A percentile compares a stretch with the other conserved stretches of the same genome.
These are phyloP conservation scores for Pollenia amentaria DNA, from an alignment of 2,888 invertebrate species.

Conservation along the genomic window DNA sequence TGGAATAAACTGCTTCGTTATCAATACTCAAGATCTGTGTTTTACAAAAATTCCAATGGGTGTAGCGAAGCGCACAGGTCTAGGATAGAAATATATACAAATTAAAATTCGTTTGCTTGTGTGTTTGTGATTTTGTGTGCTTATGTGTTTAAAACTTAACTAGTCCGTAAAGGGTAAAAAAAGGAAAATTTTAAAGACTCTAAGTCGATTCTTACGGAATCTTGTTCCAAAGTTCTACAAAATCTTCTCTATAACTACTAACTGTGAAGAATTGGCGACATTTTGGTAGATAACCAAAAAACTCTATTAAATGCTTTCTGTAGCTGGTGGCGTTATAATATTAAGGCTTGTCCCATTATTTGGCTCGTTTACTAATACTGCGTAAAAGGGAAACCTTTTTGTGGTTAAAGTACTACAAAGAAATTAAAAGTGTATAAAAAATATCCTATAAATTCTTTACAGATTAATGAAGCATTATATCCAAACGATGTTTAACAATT, in stretches of 20 bases:
- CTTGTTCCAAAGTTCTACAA: neutral
- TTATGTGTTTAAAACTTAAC: too few species aligned
- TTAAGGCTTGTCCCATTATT: conserved; percentile 13
- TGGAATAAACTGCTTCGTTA: too few species aligned
- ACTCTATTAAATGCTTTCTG: neutral
- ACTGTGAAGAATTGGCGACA: neutral
- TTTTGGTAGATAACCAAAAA: neutral
- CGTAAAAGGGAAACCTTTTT: conserved; percentile 27
- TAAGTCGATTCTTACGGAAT: too few species aligned
- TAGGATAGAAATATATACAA: too few species aligned
- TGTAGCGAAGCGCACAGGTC: too few species aligned
- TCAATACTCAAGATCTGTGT: too few species aligned
- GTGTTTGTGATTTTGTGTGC: too few species aligned
- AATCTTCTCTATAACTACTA: too few species aligned
- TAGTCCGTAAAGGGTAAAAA: too few species aligned
- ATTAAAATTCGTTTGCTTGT: too few species aligned
- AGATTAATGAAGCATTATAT: conserved; percentile 18
- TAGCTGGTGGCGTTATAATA: conserved; percentile 13
- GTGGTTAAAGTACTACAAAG: conserved; percentile 26
- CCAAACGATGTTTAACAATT: neutral
- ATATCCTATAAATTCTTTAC: conserved; percentile 5
- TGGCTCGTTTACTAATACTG: conserved; percentile 33
- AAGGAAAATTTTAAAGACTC: too few species aligned
- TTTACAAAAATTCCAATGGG: too few species aligned
- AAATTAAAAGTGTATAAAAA: conserved; percentile 6